Base-by-base conservation (phyloP, 2,888 invertebrate genomes). In the Parnassius smintheus region DNA sequence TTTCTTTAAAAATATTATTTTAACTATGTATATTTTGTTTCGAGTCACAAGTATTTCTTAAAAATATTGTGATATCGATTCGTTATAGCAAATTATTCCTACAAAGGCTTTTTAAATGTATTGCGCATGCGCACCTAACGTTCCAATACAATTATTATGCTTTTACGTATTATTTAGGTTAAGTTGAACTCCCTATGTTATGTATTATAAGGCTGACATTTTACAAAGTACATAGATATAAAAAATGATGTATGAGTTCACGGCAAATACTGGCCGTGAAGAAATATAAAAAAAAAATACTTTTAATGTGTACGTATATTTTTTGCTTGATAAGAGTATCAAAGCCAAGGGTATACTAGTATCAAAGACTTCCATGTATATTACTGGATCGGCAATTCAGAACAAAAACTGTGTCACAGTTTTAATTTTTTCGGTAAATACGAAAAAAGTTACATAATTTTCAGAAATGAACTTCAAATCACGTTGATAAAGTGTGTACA, bases 121-220 rank as follows among this genome's bases (percentile, higher is more conserved):
- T 62, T 63, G 45, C 56, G 59, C 61, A 64, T 56, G 58, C 51
- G 57, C 57, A 44, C 53, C 44, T 35, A 54, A 58, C 45, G 44
- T 61, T 49, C 60, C 58, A 61, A 54, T 56, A 64, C 49, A 51
- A 49, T 48, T 42, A 54, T 60, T 13, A 56, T 54, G 35, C 54
- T 66, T 62, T 65, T 68, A 62, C 56, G 72, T 71, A 74, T 72
- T 69, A 68, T 69, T 73, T 65, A 65, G 62, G 12, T 62, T 65
- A 66, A 64, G 65, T 41, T 56, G 25, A 25, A 65, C 66, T 57
- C 65, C 68, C 65, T 68, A 59, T 55, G 68, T 72, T 75, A 80
- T 78, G 72, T 74, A 80, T 85, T 85, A 86, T 85, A 86, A 86
- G 85, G 83, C 85, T 86, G 85, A 84, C 65, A 76, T 76, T 78